Conservation (phyloP, 2,888 invertebrate species). For the Lasius platythorax region DNA sequence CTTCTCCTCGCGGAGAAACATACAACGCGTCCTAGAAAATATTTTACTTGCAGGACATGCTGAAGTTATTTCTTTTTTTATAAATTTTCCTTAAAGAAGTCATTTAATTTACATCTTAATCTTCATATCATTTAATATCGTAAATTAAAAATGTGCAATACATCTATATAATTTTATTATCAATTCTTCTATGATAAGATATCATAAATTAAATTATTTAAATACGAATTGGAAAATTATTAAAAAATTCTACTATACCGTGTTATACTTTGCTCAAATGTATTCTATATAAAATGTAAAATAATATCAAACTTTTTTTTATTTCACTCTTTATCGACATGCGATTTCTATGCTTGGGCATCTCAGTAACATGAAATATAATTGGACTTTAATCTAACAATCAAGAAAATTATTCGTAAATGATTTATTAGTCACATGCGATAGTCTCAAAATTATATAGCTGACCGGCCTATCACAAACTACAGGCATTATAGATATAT, state of each 20-base stretch:
- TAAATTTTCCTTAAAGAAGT: neutral
- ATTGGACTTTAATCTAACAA: conserved; percentile 4
- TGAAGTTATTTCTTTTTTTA: neutral
- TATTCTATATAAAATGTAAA: neutral
- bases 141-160: neutral
- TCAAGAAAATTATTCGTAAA: conserved; percentile 25
- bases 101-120: neutral
- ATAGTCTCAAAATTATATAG: conserved; percentile 17
- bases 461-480: neutral
- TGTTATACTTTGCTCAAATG: neutral
- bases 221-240: neutral
- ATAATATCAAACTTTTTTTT: neutral
- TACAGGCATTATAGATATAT: conserved; percentile 20
- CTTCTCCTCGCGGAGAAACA: conserved; percentile 31
- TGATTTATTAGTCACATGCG: conserved; percentile 26
- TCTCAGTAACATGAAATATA: conserved; percentile 12
- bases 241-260: neutral
- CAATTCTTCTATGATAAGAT: neutral
- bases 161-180: neutral
- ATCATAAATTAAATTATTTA: neutral
- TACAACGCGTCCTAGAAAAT: conserved; percentile 6
- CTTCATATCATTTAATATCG: neutral
- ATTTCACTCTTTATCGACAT: neutral
- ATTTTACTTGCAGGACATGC: neutral
- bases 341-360: conserved; percentile 15